Evolutionary conservation across 2,797 vertebrate species (phyloP).

Genomic region (Karalla daura): DNA sequence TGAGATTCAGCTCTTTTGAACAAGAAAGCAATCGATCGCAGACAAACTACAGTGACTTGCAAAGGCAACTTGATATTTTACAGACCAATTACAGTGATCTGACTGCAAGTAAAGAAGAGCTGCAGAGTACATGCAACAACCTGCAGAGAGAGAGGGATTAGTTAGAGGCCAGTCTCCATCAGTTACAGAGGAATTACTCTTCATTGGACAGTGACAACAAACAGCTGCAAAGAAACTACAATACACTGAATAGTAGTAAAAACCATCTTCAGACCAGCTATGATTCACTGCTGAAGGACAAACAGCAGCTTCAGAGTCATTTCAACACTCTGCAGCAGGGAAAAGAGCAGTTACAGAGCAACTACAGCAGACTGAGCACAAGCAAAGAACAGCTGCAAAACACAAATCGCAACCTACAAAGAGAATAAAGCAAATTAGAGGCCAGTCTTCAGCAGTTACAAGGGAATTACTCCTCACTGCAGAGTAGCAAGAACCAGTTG

Average conservation of each 20-base stretch:
- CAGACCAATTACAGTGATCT: conserved; percentile 13
- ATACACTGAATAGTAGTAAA: too few species aligned
- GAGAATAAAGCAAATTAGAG: conserved; percentile 7
- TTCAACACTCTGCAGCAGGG: background rate
- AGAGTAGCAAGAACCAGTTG: background rate
- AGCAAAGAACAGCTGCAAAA: background rate
- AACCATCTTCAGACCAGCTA: too few species aligned
- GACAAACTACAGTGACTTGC: background rate
- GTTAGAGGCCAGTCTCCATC: too few species aligned
- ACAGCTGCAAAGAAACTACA: too few species aligned
- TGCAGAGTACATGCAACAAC: too few species aligned
- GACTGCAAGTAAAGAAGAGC: background rate
- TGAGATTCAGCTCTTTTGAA: conserved; percentile 20
- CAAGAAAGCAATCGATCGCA: background rate
- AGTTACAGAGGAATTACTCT: too few species aligned
- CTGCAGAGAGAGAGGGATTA: background rate
- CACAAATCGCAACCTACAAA: conserved; percentile 8
- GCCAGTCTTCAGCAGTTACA: background rate
- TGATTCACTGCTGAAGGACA: too few species aligned
- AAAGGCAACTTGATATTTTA: background rate
- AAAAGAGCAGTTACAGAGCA: background rate
- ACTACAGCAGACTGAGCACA: background rate
- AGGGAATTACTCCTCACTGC: conserved; percentile 21
- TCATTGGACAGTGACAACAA: too few species aligned
- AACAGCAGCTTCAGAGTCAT: background rate